Conservation (phyloP, 2,888 invertebrate genomes). For the Apoda limacodes region DNA sequence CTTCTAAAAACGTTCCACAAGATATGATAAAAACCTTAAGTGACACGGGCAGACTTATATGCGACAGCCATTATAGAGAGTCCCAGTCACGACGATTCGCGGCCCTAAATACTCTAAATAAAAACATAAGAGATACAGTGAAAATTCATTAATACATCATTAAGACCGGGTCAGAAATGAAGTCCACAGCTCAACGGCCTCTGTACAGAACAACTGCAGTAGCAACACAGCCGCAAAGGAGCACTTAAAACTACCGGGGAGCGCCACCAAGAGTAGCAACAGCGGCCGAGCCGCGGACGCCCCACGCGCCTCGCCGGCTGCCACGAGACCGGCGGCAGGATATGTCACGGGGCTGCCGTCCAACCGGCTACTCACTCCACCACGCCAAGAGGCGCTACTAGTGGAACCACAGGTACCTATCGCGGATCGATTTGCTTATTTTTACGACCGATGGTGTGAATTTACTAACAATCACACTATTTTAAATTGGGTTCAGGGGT, state of each 20-base stretch:
- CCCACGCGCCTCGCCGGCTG: slow-evolving; percentile 2
- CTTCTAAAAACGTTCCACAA: neutral
- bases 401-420: neutral
- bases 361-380: neutral
- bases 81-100: slow-evolving; percentile 10
- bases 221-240: neutral
- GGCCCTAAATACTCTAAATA: slow-evolving; percentile 8
- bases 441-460: slow-evolving; percentile 8
- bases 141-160: no score
- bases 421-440: slow-evolving; percentile 9
- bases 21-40: slow-evolving; percentile 6
- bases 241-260: slow-evolving; percentile 6
- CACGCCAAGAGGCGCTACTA: neutral
- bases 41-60: slow-evolving; percentile 16
- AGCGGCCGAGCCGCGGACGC: slow-evolving; percentile 3
- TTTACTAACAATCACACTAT: slow-evolving; percentile 10
- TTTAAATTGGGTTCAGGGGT: slow-evolving; percentile 12
- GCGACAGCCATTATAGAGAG: slow-evolving; percentile 13
- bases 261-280: slow-evolving; percentile 6
- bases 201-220: neutral
- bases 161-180: slow-evolving; percentile 6
- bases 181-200: neutral
- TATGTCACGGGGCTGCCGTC: slow-evolving; percentile 2
- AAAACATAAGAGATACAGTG: slow-evolving; percentile 7
- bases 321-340: neutral